Conservation (phyloP, 2,797 vertebrate species). For the Rallus crepitans region DNA sequence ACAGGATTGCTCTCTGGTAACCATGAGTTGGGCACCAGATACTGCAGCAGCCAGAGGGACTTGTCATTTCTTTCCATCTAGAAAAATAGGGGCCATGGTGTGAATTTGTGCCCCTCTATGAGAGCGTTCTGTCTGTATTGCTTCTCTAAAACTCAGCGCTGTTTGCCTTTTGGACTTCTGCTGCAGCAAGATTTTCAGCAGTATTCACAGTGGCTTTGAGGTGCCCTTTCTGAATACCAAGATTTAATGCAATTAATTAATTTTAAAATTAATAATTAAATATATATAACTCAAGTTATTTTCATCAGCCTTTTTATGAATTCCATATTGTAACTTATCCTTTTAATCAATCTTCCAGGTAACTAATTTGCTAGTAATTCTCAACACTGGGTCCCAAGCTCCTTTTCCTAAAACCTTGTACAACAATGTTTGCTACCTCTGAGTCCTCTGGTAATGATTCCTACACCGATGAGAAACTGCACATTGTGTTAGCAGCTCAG, state of each 20-base stretch:
- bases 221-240: background rate
- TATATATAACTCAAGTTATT: background rate
- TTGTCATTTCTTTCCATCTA: background rate
- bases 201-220: background rate
- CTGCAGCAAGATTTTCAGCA: background rate
- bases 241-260: background rate
- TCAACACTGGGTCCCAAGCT: background rate
- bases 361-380: background rate
- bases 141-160: background rate
- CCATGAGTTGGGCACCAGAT: background rate
- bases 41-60: background rate
- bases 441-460: background rate
- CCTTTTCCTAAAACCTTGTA: background rate
- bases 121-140: background rate
- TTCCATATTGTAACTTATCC: background rate
- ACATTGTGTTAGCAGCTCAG: background rate
- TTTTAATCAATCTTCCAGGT: background rate
- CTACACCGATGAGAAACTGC: background rate
- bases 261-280: background rate
- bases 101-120: background rate
- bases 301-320: background rate
- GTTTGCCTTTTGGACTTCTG: background rate
- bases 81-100: background rate
- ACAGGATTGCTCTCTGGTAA: background rate
- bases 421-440: background rate